Base-by-base conservation (phyloP, 2,113 vertebrate genomes). In the Maccullochella peelii region DNA sequence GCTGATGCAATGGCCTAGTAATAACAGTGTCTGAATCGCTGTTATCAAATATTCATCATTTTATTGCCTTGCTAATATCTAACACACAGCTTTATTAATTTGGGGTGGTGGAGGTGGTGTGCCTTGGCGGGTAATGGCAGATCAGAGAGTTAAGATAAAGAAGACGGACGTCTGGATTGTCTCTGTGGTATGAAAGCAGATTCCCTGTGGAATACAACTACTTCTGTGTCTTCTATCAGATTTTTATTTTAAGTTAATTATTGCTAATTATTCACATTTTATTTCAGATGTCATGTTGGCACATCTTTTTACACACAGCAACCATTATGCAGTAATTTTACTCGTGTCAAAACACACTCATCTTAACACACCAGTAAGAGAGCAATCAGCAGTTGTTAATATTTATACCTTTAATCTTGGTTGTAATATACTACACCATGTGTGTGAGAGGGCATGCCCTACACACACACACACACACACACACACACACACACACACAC, bases 1-100 rank as follows among this genome's bases (percentile, higher is more conserved):
- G 88, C 91, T 94, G 93, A 94, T 91, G 90, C 93, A 94, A 95
- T 75, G 77, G 89, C 88, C 90, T 21, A 73, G 92, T 93, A 94
- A 94, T 92, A 94, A 93, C 84, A 84, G 67, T 74, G 88, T 88
- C 86, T 82, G 84, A 89, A 90, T 93, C 88, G 87, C 77, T 74
- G 88, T 84, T 88, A 95, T 95, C 90, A 95, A 95, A 95, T 95
- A 96, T 95, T 94, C 87, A 95, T 93, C 78, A 77, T 88, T 93
- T 93, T 95, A 95, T 95, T 94, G 93, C 92, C 82, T 93, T 83
- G 86, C 90, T 95, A 95, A 95, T 95, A 95, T 94, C 89, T 71
- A 91, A 92, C 88, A 91, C 89, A 80, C 84, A 66, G 88, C 86
- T 92, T 94, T 94, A 94, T 95, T 95, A 81, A 94, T 95, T 93